These are phyloP conservation scores for Phalacrocorax pelagicus DNA, from an alignment of 2,113 vertebrate species.

Conservation along the genomic window DNA sequence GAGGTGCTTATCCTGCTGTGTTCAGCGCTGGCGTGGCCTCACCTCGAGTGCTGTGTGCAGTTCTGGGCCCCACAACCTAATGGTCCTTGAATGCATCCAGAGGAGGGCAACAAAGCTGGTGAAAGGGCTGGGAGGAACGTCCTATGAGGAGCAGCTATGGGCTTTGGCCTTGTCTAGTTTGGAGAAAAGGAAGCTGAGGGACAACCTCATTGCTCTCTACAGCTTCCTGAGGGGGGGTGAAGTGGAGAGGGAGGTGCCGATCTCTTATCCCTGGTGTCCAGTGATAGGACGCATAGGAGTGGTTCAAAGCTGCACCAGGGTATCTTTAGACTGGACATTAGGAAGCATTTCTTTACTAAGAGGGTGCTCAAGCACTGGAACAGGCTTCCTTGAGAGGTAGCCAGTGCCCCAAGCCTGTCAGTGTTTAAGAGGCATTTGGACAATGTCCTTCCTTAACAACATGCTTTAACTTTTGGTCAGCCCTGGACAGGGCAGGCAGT, in stretches of 20 bases:
- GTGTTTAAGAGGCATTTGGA: background rate
- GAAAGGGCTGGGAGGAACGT: too few relatives aligned
- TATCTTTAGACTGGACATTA: background rate
- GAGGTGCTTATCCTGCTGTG: background rate
- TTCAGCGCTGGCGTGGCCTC: rapidly evolving
- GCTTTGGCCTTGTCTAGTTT: too few relatives aligned
- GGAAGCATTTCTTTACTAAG: background rate
- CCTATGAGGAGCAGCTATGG: rapidly evolving
- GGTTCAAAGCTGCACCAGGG: background rate
- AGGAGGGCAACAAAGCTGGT: background rate
- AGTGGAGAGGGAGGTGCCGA: background rate
- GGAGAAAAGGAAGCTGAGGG: background rate
- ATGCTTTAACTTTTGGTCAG: rapidly evolving
- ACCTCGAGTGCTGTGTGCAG: background rate
- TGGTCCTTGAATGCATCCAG: background rate
- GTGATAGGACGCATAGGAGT: background rate
- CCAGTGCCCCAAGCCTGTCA: too few relatives aligned
- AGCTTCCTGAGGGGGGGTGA: too few relatives aligned
- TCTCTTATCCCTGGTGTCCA: background rate
- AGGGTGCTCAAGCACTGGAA: background rate
- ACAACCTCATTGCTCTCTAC: background rate
- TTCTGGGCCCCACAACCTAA: background rate
- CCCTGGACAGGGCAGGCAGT: background rate
- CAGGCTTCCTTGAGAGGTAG: background rate
- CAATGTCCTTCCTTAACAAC: background rate